Evolutionary conservation across 1,140 invertebrate species (phyloP), one percentile per base, ranked within the genome.

Genomic region (Littorina saxatilis): DNA sequence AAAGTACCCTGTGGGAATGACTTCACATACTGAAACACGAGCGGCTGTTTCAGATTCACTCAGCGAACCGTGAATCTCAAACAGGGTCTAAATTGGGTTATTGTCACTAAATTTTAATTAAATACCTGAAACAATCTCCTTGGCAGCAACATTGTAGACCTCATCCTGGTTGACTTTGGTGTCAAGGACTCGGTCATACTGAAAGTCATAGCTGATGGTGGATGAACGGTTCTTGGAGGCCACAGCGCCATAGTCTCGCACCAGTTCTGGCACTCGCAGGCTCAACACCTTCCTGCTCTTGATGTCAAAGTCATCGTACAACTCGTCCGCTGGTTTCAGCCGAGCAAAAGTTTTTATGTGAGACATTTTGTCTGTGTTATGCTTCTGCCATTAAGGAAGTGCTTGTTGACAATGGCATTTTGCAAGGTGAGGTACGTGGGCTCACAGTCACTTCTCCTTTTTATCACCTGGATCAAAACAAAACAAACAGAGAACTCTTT

Each of bases 281-380:
- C 85, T 84, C 2, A 91, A 78, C 4, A 81, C 85, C 74, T 86
- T 87, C 32, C 84, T 79, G 17, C 81, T 77, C 23, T 35, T 9
- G 37, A 86, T 84, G 20, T 90, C 89, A 85, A 86, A 88, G 27
- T 90, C 88, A 15, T 85, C 84, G 76, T 88, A 91, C 29, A 83
- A 84, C 9, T 88, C 83, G 27, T 81, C 73, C 0, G 86, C 82
- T 17, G 91, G 91, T 70, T 91, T 91, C 23, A 91, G 87, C 40
- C 91, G 87, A 23, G 89, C 90, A 82, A 84, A 90, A 13, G 91
- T 91, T 63, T 89, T 89, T 43, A 91, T 91, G 70, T 89, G 87
- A 23, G 91, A 87, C 91, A 91, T 91, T 13, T 32, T 85, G 73
- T 55, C 20, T 15, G 27, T 23, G 27, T 29, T 39, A 29, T 79